Evolutionary conservation across 1,140 invertebrate genomes (phyloP), one percentile per base, ranked within the genome.

Genomic region (Ceratosolen solmsi): DNA sequence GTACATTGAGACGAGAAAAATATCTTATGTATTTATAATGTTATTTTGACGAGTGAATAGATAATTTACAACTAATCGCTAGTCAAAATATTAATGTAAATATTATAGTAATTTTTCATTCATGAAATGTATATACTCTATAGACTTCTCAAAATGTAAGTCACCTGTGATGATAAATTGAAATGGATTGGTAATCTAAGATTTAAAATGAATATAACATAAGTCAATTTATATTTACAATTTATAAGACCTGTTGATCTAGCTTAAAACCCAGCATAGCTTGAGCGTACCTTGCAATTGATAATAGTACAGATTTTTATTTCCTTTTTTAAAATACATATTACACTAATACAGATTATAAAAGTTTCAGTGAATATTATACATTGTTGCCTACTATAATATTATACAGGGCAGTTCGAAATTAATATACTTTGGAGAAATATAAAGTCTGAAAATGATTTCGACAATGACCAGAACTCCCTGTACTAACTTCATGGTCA

Each of bases 371-470:
- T 80, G 9, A 83, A 78, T 38, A 76, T 65, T 80, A 56, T 83
- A 85, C 68, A 84, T 85, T 84, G 83, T 87, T 86, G 81, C 79
- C 60, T 85, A 80, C 85, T 84, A 75, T 74, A 84, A 83, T 80
- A 84, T 85, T 85, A 71, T 79, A 71, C 73, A 79, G 58, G 84
- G 78, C 60, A 79, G 36, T 65, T 76, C 17, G 56, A 72, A 75
- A 72, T 75, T 71, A 46, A 27, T 25, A 38, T 68, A 79, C 41
- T 72, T 82, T 79, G 11, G 3, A 46, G 36, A 41, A 72, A 46
- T 49, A 60, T 41, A 71, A 79, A 79, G 27, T 79, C 70, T 79
- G 74, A 79, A 74, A 65, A 49, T 73, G 41, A 17, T 83, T 65
- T 79, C 60, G n/a, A 38, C n/a, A 68, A 74, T 56, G 68, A 68